A percentile compares a stretch with the other conserved stretches of the same genome.
phyloP scores from a whole-genome alignment of 2,797 vertebrate genomes.

The Hozukius guyotensis region DNA sequence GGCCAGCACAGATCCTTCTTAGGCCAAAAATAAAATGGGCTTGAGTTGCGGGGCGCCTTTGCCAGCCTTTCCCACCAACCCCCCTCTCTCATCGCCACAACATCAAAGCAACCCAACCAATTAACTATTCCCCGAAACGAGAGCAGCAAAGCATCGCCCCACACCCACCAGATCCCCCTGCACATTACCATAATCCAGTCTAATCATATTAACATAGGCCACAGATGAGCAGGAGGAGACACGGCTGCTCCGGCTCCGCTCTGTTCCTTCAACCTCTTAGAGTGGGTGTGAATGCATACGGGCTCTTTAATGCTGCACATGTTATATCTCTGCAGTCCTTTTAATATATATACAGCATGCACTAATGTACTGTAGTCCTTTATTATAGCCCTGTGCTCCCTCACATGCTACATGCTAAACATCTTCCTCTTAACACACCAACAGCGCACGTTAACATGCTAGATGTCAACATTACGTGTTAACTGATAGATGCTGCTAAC shows the following conservation, averaged over 20 bases:
- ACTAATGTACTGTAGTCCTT: background rate
- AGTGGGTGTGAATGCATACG: conserved; percentile 36
- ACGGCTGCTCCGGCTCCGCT: conserved; percentile 41
- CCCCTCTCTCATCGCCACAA: conserved; percentile 65
- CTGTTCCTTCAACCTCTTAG: conserved; percentile 25
- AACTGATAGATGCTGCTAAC: background rate
- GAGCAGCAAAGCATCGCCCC: conserved; percentile 71
- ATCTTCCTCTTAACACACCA: background rate
- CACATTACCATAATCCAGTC: conserved; percentile 85
- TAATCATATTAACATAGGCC: conserved; percentile 83
- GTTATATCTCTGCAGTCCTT: conserved; percentile 20
- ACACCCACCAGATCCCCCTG: conserved; percentile 67
- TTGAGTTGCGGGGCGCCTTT: conserved; percentile 56
- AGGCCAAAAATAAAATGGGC: conserved; percentile 71
- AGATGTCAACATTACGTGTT: background rate
- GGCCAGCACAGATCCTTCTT: conserved; percentile 56
- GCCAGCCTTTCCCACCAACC: conserved; percentile 64
- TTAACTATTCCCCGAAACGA: conserved; percentile 81
- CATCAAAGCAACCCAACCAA: conserved; percentile 84
- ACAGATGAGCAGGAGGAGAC: conserved; percentile 74
- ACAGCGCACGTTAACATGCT: background rate
- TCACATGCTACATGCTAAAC: background rate
- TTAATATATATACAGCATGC: background rate
- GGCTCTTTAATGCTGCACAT: conserved; percentile 30
- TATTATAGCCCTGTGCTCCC: background rate